These are phyloP conservation scores for Oligia strigilis DNA, from an alignment of 2,888 invertebrate species.

Conservation along the genomic window DNA sequence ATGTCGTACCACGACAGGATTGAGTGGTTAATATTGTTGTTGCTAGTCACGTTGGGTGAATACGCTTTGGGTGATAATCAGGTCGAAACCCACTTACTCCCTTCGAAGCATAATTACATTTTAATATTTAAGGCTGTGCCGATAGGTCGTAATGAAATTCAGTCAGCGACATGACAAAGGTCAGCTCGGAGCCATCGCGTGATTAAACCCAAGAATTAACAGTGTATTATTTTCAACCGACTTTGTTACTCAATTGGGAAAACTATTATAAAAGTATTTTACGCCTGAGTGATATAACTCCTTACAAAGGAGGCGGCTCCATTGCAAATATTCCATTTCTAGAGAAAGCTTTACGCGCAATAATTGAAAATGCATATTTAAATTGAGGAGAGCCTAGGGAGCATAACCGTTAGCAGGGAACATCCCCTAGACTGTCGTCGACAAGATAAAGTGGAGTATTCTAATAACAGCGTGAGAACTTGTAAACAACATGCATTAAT, in stretches of 20 bases:
- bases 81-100: conserved; percentile 9
- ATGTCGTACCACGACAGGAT: too few species aligned
- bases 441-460: conserved; percentile 59
- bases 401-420: conserved; percentile 11
- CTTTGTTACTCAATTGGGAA: background rate
- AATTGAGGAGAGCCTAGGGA: conserved; percentile 19
- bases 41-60: background rate
- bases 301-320: background rate
- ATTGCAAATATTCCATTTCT: background rate
- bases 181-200: conserved; percentile 34
- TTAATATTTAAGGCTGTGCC: conserved; percentile 46
- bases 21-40: background rate
- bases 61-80: background rate
- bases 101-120: conserved; percentile 46
- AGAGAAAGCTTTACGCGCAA: conserved; percentile 3
- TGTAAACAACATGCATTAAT: conserved; percentile 67
- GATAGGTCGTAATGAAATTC: conserved; percentile 50
- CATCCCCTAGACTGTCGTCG: conserved; percentile 15
- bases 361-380: conserved; percentile 40
- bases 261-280: conserved; percentile 10
- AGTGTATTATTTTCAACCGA: conserved; percentile 24
- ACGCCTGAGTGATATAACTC: background rate
- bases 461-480: conserved; percentile 63
- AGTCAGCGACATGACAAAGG: conserved; percentile 59
- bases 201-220: conserved; percentile 30